These are phyloP conservation scores for Halocynthia aurantium DNA, from an alignment of 23 tunicate genomes.

Conservation along the genomic window DNA sequence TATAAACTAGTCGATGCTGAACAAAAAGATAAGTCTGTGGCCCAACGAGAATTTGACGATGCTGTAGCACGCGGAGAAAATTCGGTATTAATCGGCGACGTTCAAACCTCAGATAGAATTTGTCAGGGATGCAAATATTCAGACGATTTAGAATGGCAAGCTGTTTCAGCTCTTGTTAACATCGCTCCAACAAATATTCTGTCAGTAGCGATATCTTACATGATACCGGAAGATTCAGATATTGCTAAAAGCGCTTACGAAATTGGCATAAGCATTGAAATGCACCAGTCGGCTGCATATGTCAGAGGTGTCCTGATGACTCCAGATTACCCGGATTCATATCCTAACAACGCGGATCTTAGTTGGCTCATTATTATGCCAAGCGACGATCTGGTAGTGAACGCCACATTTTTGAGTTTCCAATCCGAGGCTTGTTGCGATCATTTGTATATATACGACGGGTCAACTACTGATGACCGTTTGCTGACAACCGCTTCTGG, in stretches of 20 bases:
- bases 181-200: slow-evolving; percentile 3
- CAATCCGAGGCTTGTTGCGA: slow-evolving; percentile 16
- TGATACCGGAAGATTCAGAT: slow-evolving; percentile 4
- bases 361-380: slow-evolving; percentile 16
- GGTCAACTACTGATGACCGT: background rate
- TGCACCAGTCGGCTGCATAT: slow-evolving; percentile 3
- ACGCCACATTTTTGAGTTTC: background rate
- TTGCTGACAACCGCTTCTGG: background rate
- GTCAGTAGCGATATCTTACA: slow-evolving; percentile 10
- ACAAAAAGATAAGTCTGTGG: background rate
- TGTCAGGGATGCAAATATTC: background rate
- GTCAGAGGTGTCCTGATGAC: slow-evolving; percentile 7
- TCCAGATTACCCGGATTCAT: slow-evolving; percentile 17
- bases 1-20: background rate
- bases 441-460: slow-evolving; percentile 23
- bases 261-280: background rate
- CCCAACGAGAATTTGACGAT: slow-evolving; percentile 2
- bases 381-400: background rate
- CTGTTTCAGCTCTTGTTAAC: slow-evolving; percentile 3
- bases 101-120: background rate
- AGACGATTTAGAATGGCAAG: background rate
- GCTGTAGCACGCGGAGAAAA: background rate
- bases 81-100: slow-evolving; percentile 7
- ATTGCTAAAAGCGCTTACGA: too few species aligned
- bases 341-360: slow-evolving; percentile 20